phyloP scores from a whole-genome alignment of 2,113 vertebrate genomes.

The Jacana jacana region DNA sequence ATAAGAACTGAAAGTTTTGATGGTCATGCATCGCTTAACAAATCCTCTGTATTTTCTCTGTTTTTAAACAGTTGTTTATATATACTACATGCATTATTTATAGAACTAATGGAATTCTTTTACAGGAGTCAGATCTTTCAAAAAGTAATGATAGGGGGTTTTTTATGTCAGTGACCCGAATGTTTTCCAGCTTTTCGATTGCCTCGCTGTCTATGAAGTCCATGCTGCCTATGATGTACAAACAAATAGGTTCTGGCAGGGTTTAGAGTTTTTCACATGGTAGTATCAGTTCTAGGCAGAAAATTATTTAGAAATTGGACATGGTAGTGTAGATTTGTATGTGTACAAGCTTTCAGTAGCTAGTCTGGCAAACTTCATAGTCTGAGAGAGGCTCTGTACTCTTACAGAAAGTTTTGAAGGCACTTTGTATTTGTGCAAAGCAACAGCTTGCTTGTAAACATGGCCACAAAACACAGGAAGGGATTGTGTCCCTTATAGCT shows the following conservation, averaged over 20 bases:
- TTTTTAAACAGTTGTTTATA: background rate
- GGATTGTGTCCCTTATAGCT: background rate
- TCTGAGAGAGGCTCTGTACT: background rate
- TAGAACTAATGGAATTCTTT: background rate
- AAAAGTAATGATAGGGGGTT: background rate
- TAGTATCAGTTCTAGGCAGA: background rate
- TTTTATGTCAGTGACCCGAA: background rate
- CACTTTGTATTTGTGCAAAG: background rate
- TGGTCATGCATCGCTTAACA: background rate
- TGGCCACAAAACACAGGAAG: background rate
- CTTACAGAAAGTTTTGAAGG: background rate
- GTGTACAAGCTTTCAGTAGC: background rate
- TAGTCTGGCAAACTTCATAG: background rate
- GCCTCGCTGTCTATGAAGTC: background rate
- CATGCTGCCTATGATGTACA: background rate
- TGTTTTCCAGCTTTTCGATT: background rate
- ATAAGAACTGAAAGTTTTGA: background rate
- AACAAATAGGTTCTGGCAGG: background rate
- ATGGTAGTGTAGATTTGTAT: accelerated
- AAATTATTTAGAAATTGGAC: background rate
- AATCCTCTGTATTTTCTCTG: background rate
- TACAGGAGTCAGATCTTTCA: background rate
- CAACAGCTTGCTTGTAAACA: accelerated
- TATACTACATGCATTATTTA: background rate
- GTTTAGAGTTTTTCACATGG: background rate